These are phyloP conservation scores for Odontesthes bonariensis DNA, from an alignment of 2,113 vertebrate species.

Conservation along the genomic window DNA sequence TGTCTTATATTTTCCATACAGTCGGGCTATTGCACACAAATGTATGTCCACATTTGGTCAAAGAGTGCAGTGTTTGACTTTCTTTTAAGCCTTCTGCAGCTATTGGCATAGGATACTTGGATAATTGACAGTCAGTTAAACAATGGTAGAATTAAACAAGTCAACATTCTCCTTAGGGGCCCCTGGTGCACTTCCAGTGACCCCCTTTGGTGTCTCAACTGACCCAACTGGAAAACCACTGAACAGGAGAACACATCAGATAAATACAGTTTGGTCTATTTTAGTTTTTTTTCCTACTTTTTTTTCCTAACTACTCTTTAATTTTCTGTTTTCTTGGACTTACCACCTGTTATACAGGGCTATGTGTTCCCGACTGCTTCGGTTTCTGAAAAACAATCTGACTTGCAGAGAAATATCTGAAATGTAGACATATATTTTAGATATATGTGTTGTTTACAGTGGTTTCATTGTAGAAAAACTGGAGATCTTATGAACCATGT, in stretches of 20 bases:
- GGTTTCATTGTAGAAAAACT: background rate
- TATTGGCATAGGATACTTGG: background rate
- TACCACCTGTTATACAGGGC: no score
- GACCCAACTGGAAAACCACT: slow-evolving; percentile 15
- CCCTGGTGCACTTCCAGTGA: slow-evolving; percentile 4
- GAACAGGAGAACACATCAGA: slow-evolving; percentile 6
- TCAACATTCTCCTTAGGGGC: slow-evolving; percentile 18
- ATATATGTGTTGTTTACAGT: background rate
- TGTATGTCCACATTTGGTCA: background rate
- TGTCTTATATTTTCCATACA: background rate
- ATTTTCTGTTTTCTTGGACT: no score
- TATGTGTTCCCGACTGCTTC: no score
- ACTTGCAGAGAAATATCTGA: no score
- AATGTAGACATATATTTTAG: no score
- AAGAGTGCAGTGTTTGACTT: background rate
- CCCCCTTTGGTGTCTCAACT: background rate
- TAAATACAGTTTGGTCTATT: background rate
- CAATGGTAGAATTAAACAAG: background rate
- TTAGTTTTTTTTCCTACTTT: background rate
- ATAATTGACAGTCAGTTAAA: slow-evolving; percentile 19
- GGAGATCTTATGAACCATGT: slow-evolving; percentile 4
- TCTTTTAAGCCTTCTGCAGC: background rate
- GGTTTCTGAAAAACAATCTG: no score
- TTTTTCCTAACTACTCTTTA: background rate
- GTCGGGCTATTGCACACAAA: background rate